These are phyloP conservation scores for Chironomus striatipennis DNA, from an alignment of 1,140 invertebrate genomes.

Conservation along the genomic window DNA sequence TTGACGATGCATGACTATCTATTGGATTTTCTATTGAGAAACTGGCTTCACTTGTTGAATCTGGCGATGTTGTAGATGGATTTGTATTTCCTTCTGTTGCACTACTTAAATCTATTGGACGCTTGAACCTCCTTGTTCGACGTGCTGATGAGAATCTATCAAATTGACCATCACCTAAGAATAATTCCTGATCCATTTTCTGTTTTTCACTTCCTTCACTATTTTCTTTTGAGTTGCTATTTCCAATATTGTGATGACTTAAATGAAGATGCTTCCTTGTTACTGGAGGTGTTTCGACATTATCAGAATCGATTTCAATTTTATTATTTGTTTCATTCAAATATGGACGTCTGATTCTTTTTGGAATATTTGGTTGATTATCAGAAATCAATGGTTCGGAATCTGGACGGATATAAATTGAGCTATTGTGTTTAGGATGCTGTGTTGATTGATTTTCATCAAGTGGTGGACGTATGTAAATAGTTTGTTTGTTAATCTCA, in stretches of 20 bases:
- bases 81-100: slow-evolving; percentile 47
- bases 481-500: slow-evolving; percentile 18
- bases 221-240: background rate
- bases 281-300: slow-evolving; percentile 80
- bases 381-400: background rate
- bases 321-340: slow-evolving; percentile 51
- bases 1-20: no score
- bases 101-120: slow-evolving; percentile 52
- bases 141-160: slow-evolving; percentile 73
- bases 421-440: background rate
- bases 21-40: slow-evolving; percentile 40
- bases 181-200: slow-evolving; percentile 42
- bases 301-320: slow-evolving; percentile 81
- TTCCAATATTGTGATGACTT: slow-evolving; percentile 26
- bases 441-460: background rate
- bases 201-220: background rate
- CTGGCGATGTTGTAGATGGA: slow-evolving; percentile 39
- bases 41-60: slow-evolving; percentile 35
- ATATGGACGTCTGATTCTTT: background rate
- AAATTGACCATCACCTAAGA: slow-evolving; percentile 65
- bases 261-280: slow-evolving; percentile 51
- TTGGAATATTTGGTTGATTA: no score
- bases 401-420: slow-evolving; percentile 9
- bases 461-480: slow-evolving; percentile 21
- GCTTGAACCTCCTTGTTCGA: slow-evolving; percentile 72